phyloP scores from a whole-genome alignment of 64 coral and sea anemone species.

The Montipora efflorescens region DNA sequence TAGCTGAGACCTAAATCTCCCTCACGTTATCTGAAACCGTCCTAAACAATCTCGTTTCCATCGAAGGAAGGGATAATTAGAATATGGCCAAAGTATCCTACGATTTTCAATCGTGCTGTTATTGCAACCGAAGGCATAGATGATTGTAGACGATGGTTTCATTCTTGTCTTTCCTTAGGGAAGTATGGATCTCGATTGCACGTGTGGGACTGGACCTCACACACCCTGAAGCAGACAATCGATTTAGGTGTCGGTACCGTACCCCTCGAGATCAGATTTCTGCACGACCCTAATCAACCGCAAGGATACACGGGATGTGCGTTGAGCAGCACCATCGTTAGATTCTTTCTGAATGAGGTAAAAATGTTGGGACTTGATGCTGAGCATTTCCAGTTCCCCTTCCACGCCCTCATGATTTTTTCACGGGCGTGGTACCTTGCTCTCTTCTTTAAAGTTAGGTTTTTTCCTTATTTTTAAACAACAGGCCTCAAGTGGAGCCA shows the following conservation, averaged over 20 bases:
- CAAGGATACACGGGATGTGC: constrained; percentile 93
- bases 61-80: no score
- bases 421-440: neutral
- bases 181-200: constrained; percentile 84
- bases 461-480: no score
- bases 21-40: no score
- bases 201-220: constrained; percentile 98
- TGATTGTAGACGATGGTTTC: neutral
- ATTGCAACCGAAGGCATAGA: no score
- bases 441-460: no score
- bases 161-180: constrained; percentile 29
- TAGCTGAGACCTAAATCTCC: no score
- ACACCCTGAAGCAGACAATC: constrained; percentile 82
- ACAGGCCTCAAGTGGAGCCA: no score
- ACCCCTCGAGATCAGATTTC: constrained; percentile 93
- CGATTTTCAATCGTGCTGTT: no score
- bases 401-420: neutral
- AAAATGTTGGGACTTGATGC: neutral
- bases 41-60: no score
- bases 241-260: constrained; percentile 84
- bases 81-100: no score
- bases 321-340: constrained; percentile 76
- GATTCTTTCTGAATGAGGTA: constrained; percentile 91
- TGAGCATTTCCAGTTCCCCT: neutral
- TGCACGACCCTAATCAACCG: constrained; percentile 85